A percentile compares a stretch with the other conserved stretches of the same genome.
Conservation (phyloP, 2,888 invertebrate genomes). For the Cheilosia grossa region DNA sequence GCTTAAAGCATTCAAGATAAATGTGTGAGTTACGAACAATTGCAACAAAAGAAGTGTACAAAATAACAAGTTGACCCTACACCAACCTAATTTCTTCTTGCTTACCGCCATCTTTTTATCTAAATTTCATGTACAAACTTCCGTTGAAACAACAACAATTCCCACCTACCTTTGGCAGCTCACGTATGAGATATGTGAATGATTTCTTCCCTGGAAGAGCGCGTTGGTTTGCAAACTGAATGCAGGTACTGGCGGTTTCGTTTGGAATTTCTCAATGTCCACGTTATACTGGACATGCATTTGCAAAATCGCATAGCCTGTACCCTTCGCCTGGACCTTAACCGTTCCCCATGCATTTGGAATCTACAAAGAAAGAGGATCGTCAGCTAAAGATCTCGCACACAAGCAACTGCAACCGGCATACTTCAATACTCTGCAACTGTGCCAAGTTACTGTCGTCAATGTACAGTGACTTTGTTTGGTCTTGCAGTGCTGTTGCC, state of each 20-base stretch:
- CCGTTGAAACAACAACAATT: no score
- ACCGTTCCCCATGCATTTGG: conserved; percentile 96
- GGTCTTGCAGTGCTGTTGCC: conserved; percentile 89
- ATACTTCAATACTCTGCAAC: conserved; percentile 89
- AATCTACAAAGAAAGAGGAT: conserved; percentile 84
- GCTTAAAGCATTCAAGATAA: conserved; percentile 82
- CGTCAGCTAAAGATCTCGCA: background rate
- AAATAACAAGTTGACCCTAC: no score
- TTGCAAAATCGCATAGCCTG: conserved; percentile 94
- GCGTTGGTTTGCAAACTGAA: conserved; percentile 90
- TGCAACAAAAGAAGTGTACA: background rate
- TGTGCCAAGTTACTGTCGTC: conserved; percentile 89
- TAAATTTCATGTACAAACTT: no score
- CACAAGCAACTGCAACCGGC: conserved; percentile 22
- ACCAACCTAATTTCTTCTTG: no score
- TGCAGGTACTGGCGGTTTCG: conserved; percentile 89
- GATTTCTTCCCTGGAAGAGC: conserved; percentile 92
- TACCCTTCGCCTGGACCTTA: conserved; percentile 93
- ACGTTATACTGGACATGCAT: conserved; percentile 95
- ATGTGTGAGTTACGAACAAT: conserved; percentile 18
- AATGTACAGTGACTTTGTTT: conserved; percentile 86
- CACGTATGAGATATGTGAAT: conserved; percentile 92
- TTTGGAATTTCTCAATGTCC: conserved; percentile 90
- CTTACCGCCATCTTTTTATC: no score
- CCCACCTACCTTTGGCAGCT: conserved; percentile 90